Conservation (phyloP, 2,113 vertebrate species). For the Microcebus ravelobensis region DNA sequence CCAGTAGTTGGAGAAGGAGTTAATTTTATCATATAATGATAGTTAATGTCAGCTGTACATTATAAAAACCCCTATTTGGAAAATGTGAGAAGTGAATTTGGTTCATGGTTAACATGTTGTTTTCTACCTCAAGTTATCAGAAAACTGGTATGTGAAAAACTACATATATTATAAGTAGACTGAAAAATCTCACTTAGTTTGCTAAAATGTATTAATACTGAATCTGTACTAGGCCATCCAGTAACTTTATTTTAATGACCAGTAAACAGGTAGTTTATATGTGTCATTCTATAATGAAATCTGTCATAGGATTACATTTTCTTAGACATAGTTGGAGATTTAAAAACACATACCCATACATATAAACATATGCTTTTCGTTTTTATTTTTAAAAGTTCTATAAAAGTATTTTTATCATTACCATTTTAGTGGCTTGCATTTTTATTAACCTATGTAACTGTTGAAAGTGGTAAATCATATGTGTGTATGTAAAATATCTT, state of each 20-base stretch:
- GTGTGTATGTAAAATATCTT: background rate
- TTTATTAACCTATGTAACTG: constrained; percentile 6
- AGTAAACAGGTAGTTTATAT: background rate
- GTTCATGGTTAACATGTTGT: constrained; percentile 57
- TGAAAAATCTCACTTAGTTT: constrained; percentile 51
- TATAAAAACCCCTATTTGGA: constrained; percentile 70
- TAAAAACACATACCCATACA: background rate
- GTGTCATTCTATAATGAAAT: background rate
- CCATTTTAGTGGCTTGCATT: background rate
- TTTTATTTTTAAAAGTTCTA: constrained; percentile 37
- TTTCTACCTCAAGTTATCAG: constrained; percentile 21
- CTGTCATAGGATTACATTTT: constrained; percentile 28
- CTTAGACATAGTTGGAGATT: background rate
- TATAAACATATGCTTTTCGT: background rate
- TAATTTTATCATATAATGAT: constrained; percentile 78
- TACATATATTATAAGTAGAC: background rate
- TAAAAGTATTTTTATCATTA: background rate
- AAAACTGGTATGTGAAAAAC: constrained; percentile 61
- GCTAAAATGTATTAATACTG: background rate
- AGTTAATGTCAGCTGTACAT: constrained; percentile 75
- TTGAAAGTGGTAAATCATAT: background rate
- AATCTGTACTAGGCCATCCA: background rate
- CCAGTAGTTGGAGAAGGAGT: constrained; percentile 41
- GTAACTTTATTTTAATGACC: background rate
- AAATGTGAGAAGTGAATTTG: constrained; percentile 77